Evolutionary conservation across 2,888 invertebrate species (phyloP), one percentile per base, ranked within the genome.

Genomic region (Epirrita christyi): DNA sequence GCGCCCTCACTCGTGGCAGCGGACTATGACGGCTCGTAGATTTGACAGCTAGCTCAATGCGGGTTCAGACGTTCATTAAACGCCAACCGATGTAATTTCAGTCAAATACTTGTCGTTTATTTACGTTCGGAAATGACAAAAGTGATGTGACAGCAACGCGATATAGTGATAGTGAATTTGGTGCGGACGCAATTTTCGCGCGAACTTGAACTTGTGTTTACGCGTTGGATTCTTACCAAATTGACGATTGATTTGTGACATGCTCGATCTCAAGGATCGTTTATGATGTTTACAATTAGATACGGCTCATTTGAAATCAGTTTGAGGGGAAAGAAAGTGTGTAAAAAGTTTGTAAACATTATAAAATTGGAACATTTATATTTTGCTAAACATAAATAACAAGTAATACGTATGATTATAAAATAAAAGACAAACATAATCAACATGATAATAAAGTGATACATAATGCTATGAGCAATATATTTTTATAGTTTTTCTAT

Each of bases 21-120:
- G 81, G 88, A 88, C 92, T 91, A 92, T 92, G 92, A 93, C 92
- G 92, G 92, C 85, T 86, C 91, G 92, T 92, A 92, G 92, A 92
- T 92, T 92, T 92, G 92, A 92, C 92, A 92, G 92, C 92, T 92
- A 91, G 91, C 91, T 92, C 91, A 92, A 92, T 91, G 91, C 91
- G 88, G 89, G 92, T 84, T 86, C 91, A 92, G 91, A 92, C 92
- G 92, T 92, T 87, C 85, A 89, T 90, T 89, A 90, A 79, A 88
- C 87, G 83, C 80, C 82, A 82, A 81, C 83, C 84, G 85, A 85
- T 82, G 83, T 88, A 86, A 88, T 88, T 86, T 86, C 83, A 79
- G 87, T 87, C 80, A 81, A 87, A 83, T 85, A 83, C 76, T 80
- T 81, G 81, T 83, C 80, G 76, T 80, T 83, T 81, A 80, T 83